Base-by-base conservation (phyloP, 2,113 vertebrate genomes). In the Tetrao urogallus region DNA sequence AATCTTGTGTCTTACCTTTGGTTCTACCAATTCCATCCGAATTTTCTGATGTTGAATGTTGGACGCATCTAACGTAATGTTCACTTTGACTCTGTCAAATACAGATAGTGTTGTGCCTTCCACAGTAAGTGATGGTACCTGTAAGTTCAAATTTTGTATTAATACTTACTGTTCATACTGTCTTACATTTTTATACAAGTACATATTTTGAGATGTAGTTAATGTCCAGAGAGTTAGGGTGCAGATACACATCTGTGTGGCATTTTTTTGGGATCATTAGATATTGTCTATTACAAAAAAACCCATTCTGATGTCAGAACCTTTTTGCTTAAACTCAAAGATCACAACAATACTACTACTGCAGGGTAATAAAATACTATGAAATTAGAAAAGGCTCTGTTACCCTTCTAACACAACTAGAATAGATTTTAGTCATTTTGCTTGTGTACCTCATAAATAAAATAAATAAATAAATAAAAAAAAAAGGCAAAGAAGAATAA, bases 21-120 rank as follows among this genome's bases (percentile, higher is more conserved):
- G 99, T 58, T 99, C 98, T 13, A 98, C 97, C 52, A 99, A 97
- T 8, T 98, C 95, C 99, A 99, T 99, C 72, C 98, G 98, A 94
- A 99, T 99, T 98, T 99, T 99, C 98, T 99, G 99, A 92, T 99
- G 99, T 70, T 99, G 99, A 88, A 99, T 97, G 86, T 99, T 99
- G 70, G 99, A 99, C 74, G 98, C 98, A 67, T 99, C 99, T 74
- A 99, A 97, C 86, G 95, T 98, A 94, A 99, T 96, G 88, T 98
- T 99, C 79, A 99, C 99, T 96, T 98, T 99, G 92, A 99, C 99
- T 94, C 97, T 98, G 97, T 99, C 99, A 97, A 99, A 99, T 47
- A 99, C 86, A 78, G 60, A 92, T 69, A 99, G 99, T 7, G 97
- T 98, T 80, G 98, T 98, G n/a, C 97, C 97, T 97, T 99, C 98